These are phyloP conservation scores for Eulemur albifrons DNA, from an alignment of 2,797 vertebrate species.

Conservation along the genomic window DNA sequence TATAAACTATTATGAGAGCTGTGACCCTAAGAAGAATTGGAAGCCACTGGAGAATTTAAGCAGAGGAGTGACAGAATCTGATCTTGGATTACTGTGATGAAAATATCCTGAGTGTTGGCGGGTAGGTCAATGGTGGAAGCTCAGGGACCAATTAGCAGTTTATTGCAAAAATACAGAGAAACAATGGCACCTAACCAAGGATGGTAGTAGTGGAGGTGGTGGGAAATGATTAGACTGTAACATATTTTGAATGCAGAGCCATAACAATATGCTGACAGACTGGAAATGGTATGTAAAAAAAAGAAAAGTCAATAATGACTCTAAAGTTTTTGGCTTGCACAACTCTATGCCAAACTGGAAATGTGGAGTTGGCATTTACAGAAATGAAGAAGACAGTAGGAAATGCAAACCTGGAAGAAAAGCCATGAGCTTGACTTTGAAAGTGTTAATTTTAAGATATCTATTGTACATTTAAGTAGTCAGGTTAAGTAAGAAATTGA, in stretches of 20 bases:
- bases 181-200: neutral
- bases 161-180: neutral
- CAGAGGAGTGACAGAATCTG: neutral
- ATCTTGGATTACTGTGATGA: neutral
- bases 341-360: neutral
- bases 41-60: neutral
- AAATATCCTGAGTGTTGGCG: neutral
- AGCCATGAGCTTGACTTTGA: neutral
- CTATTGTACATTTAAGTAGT: neutral
- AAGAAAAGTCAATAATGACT: neutral
- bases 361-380: neutral
- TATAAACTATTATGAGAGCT: neutral
- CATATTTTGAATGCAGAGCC: neutral
- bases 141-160: neutral
- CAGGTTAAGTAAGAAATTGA: neutral
- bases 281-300: neutral
- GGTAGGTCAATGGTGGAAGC: neutral
- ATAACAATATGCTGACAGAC: neutral
- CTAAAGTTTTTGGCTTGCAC: neutral
- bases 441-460: neutral
- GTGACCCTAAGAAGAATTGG: neutral
- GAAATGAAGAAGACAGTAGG: neutral
- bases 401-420: neutral
- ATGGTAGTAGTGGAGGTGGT: neutral
- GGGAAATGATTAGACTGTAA: neutral